Evolutionary conservation across 2,113 vertebrate genomes (phyloP), one percentile per base, ranked within the genome.

Genomic region (Megaceryle torquata): DNA sequence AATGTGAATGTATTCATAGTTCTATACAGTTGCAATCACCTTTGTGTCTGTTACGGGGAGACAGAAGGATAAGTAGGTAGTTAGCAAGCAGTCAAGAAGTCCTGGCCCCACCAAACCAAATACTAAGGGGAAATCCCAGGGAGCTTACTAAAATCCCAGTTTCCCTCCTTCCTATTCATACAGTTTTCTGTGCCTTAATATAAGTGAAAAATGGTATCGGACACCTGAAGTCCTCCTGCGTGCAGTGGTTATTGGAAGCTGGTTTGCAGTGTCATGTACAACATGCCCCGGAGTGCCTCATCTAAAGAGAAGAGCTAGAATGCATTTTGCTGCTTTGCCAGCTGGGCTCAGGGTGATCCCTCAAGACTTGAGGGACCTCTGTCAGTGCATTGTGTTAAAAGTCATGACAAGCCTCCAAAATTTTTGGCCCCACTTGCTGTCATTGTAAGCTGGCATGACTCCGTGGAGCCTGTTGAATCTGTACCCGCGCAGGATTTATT

Each of bases 391-490:
- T 91, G 28, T 61, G 46, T 69, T 88, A 77, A 63, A 78, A 92
- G 87, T 44, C 79, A 28, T 2, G 8, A 51, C 54, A 51, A 72
- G 75, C 25, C 63, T 88, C 59, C n/a, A 74, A 17, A 85, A 59
- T 76, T 61, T 53, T 16, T 82, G 25, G 21, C 70, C 20, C 24
- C 25, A 6, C 77, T 80, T 33, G 24, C 41, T 77, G 14, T 44
- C 4, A 0, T n/a, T 0, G 0, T 41, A 54, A 88, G 15, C 21
- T 86, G 67, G 22, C 53, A 26, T 3, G 3, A 9, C 41, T 76
- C 19, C 31, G 12, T 2, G 43, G 11, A 15, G 20, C 11, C 69
- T 86, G 74, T 22, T 51, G 63, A 76, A 1, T 91, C 59, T 69
- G 10, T 72, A 53, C 25, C n/a, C 35, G 19, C 0, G 0, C 41